Base-by-base conservation (phyloP, 2,797 vertebrate genomes). In the Clamator glandarius region DNA sequence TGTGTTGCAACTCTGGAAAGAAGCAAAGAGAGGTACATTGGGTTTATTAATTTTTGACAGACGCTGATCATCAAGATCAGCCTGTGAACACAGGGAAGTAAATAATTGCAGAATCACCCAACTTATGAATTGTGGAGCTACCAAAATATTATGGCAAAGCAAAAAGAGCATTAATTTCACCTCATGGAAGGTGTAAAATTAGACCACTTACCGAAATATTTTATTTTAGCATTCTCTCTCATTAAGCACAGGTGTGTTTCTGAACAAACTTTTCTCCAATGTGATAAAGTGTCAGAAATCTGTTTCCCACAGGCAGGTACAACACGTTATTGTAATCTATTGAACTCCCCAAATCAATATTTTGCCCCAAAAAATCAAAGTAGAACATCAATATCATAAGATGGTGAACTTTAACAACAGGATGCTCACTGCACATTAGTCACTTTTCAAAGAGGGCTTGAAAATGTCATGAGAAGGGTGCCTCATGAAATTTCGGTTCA, bases 361-460 rank as follows among this genome's bases (percentile, higher is more conserved):
- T 92, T 89, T 66, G 6, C 50, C 70, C 82, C 76, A 46, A 95
- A 94, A 54, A 69, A 69, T 61, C 83, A 70, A 41, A 78, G 52
- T 24, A 64, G 73, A 61, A 72, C 26, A 88, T 85, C 69, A 68
- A 63, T 93, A 89, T 41, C 50, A 31, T 69, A 90, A 91, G 63
- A 74, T 0, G 3, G 48, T 84, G 87, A 92, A 89, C 75, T 94
- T 93, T 94, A 95, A 57, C n/a, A 81, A 55, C 48, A 70, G 24
- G 55, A 14, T 29, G 50, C 26, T 52, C 66, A 21, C 57, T 91
- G 82, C 70, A 55, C 92, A 69, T 91, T 88, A 93, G 92, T 89
- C 69, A 73, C 66, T 15, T 83, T 94, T 75, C 82, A 91, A 81
- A 89, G 58, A 81, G 14, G 23, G 6, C 5, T 23, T 90, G 84